Percentiles rank a stretch among this genome's conserved stretches.
These are phyloP conservation scores for Mythimna vitellina DNA, from an alignment of 2,888 invertebrate genomes.

Conservation along the genomic window DNA sequence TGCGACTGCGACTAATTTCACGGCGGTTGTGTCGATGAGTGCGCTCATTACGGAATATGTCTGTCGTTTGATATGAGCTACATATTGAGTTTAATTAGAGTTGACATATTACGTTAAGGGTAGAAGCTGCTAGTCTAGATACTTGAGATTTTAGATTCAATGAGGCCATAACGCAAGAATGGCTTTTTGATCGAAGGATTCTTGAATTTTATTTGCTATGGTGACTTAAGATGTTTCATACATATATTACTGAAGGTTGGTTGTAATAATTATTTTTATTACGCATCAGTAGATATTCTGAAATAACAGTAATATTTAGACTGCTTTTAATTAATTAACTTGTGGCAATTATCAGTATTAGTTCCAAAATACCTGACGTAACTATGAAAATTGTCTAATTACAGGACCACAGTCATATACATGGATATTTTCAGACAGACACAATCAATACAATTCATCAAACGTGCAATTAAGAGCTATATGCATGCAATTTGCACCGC, in stretches of 20 bases:
- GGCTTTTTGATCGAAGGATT: not conserved
- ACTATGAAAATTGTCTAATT: conserved; percentile 4
- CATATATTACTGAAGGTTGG: too few species aligned
- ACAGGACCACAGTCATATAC: not conserved
- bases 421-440: not conserved
- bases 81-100: conserved; percentile 57
- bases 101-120: conserved; percentile 20
- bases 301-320: not conserved
- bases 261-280: not conserved
- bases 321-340: not conserved
- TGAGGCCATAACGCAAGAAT: not conserved
- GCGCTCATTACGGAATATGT: conserved; percentile 59
- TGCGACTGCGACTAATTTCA: conserved; percentile 75
- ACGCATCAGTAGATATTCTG: not conserved
- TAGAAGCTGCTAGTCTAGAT: conserved; percentile 14
- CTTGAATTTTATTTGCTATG: not conserved
- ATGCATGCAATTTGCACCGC: conserved; percentile 21
- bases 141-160: not conserved
- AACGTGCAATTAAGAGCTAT: conserved; percentile 15
- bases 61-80: conserved; percentile 64
- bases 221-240: not conserved
- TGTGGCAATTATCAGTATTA: not conserved
- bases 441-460: conserved; percentile 16
- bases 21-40: conserved; percentile 69
- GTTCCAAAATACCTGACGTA: not conserved